Conservation (phyloP, 2,888 invertebrate species). For the Sussaba pulchella region DNA sequence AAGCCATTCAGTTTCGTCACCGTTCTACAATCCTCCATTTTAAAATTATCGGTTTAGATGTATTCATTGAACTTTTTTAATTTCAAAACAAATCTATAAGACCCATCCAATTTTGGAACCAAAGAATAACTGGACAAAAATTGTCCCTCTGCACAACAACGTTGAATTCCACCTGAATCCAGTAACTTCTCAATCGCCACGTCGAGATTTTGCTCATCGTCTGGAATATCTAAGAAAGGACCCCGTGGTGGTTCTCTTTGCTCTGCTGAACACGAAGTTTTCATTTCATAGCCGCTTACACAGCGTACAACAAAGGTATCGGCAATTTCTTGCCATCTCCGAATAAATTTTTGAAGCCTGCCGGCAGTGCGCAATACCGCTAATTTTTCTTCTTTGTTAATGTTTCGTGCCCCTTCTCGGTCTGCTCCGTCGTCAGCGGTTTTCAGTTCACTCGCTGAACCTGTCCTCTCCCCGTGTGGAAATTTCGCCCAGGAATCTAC, state of each 20-base stretch:
- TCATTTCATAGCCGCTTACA: constrained; percentile 29
- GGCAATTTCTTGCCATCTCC: constrained; percentile 37
- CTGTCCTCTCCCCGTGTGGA: too few species aligned
- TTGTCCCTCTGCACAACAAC: background rate
- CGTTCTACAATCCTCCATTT: constrained; percentile 66
- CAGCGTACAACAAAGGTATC: constrained; percentile 39
- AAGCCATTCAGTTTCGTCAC: constrained; percentile 55
- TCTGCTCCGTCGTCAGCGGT: constrained; percentile 27
- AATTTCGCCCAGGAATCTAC: too few species aligned
- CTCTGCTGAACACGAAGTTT: too few species aligned
- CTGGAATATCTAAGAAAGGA: too few species aligned
- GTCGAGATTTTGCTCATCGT: background rate
- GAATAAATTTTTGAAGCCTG: constrained; percentile 29
- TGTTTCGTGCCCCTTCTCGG: constrained; percentile 34
- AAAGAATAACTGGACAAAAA: background rate
- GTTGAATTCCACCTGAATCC: background rate
- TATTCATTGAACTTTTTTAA: constrained; percentile 54
- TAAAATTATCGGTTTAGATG: constrained; percentile 60
- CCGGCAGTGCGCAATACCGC: too few species aligned
- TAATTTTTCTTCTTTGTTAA: constrained; percentile 37
- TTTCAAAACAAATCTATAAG: constrained; percentile 27
- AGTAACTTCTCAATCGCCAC: background rate
- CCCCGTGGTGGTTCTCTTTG: too few species aligned
- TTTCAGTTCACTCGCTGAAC: constrained; percentile 37
- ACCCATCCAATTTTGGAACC: background rate